These are phyloP conservation scores for Drosophila subobscura DNA, from an alignment of 1,140 invertebrate species.

Conservation along the genomic window DNA sequence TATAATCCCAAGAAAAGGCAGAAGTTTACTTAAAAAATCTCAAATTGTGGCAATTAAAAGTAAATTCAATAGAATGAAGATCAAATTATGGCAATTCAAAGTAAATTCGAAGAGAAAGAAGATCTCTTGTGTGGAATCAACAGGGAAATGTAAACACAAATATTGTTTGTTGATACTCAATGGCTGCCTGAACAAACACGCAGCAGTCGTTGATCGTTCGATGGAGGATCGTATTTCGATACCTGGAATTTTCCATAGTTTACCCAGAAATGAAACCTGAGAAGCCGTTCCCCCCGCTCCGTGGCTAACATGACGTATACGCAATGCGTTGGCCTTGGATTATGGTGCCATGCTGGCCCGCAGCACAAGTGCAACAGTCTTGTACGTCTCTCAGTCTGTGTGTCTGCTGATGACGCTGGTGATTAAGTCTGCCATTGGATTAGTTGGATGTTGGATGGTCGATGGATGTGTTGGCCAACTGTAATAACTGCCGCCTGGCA, in stretches of 20 bases:
- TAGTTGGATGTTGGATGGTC: conserved; percentile 15
- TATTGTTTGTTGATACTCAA: conserved; percentile 1
- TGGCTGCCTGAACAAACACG: conserved; percentile 38
- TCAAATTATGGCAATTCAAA: too few species aligned
- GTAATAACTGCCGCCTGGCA: conserved; percentile 77
- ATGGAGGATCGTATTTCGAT: conserved; percentile 45
- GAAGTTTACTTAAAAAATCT: too few species aligned
- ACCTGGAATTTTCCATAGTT: conserved; percentile 62
- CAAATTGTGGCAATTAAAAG: too few species aligned
- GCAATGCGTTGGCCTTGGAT: conserved; percentile 38
- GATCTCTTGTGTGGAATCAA: too few species aligned
- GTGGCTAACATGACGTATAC: conserved; percentile 60
- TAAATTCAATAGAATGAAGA: too few species aligned
- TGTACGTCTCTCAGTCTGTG: too few species aligned
- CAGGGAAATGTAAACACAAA: neutral
- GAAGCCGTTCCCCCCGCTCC: neutral
- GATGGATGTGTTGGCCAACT: conserved; percentile 60
- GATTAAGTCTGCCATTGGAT: conserved; percentile 45
- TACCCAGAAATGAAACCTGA: conserved; percentile 57
- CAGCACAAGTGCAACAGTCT: conserved; percentile 24
- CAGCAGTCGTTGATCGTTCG: conserved; percentile 20
- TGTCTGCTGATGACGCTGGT: conserved; percentile 19
- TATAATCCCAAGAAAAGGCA: too few species aligned
- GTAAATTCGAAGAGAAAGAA: too few species aligned
- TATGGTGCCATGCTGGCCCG: conserved; percentile 33